Evolutionary conservation across 2,888 invertebrate genomes (phyloP).

Genomic region (Caradrina clavipalpis): DNA sequence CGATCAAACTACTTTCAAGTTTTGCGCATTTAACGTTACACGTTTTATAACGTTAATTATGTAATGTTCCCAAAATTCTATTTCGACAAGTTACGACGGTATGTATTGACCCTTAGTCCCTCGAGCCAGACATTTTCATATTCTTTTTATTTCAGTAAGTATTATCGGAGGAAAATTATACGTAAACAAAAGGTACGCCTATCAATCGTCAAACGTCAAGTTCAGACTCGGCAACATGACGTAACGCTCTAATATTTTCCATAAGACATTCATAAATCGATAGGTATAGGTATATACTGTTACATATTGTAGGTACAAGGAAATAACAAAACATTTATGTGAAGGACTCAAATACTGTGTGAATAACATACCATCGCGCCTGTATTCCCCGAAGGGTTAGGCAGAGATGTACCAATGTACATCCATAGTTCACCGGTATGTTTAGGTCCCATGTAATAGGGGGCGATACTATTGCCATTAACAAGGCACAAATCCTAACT

Average conservation of each 20-base stretch:
- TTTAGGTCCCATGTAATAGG: too few species aligned
- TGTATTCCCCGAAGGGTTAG: too few species aligned
- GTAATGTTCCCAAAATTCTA: too few species aligned
- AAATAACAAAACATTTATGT: constrained; percentile 27
- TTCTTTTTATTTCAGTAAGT: background rate
- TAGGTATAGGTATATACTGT: background rate
- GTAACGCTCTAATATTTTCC: constrained; percentile 35
- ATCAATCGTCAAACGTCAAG: constrained; percentile 44
- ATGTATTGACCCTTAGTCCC: background rate
- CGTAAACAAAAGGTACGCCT: constrained; percentile 31
- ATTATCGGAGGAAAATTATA: constrained; percentile 2
- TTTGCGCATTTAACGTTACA: too few species aligned
- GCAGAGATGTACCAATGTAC: too few species aligned
- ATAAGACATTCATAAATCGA: constrained; percentile 32
- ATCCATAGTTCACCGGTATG: too few species aligned
- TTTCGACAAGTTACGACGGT: too few species aligned
- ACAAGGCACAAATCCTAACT: too few species aligned
- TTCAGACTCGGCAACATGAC: constrained; percentile 24
- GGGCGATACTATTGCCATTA: too few species aligned
- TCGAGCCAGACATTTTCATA: background rate
- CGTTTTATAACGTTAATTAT: too few species aligned
- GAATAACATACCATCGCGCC: too few species aligned
- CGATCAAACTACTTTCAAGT: too few species aligned
- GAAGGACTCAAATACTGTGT: background rate
- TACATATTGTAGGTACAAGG: background rate